A percentile compares a stretch with the other conserved stretches of the same genome.
phyloP scores from a whole-genome alignment of 2,113 vertebrate species.

The Colossoma macropomum region DNA sequence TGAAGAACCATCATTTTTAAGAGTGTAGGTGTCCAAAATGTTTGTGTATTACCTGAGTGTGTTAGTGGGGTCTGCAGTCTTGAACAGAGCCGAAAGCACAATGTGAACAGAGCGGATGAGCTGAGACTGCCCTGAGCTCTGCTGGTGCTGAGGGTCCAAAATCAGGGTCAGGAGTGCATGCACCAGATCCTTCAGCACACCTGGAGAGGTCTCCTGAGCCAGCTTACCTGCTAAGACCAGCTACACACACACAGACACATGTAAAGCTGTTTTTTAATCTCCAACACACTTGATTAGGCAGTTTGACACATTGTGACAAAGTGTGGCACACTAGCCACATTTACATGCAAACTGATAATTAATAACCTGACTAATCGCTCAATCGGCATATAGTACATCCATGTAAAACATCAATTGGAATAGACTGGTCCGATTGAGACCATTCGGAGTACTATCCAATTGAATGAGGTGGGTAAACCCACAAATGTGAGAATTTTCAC shows the following conservation, averaged over 20 bases:
- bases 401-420: no score
- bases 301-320: no score
- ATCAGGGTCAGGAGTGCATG: slow-evolving; percentile 93
- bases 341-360: no score
- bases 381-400: no score
- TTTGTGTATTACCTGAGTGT: slow-evolving; percentile 83
- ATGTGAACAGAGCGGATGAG: slow-evolving; percentile 90
- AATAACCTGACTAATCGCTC: no score
- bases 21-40: no score
- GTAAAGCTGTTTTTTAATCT: background rate
- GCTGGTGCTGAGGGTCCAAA: slow-evolving; percentile 88
- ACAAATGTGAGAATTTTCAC: no score
- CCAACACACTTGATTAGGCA: background rate
- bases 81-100: slow-evolving; percentile 90
- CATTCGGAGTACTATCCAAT: no score
- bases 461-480: no score
- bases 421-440: no score
- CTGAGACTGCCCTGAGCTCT: slow-evolving; percentile 83
- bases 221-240: slow-evolving; percentile 91
- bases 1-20: no score
- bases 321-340: no score
- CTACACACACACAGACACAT: slow-evolving; percentile 66
- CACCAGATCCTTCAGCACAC: slow-evolving; percentile 95
- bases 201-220: slow-evolving; percentile 91
- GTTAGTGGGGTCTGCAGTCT: slow-evolving; percentile 94